Evolutionary conservation across 2,888 invertebrate species (phyloP).

Genomic region (Andricus curvator): DNA sequence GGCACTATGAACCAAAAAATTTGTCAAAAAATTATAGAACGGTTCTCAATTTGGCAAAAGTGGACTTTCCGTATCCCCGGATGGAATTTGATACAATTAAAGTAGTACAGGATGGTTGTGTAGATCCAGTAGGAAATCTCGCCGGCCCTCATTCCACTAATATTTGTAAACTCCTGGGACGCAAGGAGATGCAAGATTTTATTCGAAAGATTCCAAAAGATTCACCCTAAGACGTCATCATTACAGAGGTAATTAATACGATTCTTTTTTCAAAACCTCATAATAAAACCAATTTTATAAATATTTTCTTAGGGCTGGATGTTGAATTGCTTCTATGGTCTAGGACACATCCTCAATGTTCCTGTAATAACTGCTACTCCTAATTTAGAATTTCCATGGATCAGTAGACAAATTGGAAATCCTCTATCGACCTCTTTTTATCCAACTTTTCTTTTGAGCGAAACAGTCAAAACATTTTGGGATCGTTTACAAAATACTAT

Average conservation of each 20-base stretch:
- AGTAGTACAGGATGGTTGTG: background rate
- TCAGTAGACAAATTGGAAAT: conserved; percentile 58
- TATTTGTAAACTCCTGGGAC: conserved; percentile 58
- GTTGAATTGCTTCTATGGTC: conserved; percentile 58
- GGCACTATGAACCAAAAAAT: conserved; percentile 70
- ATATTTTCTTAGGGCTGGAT: conserved; percentile 53
- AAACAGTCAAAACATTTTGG: conserved; percentile 55
- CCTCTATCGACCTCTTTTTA: conserved; percentile 57
- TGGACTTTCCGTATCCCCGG: background rate
- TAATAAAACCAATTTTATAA: background rate
- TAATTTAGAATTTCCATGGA: conserved; percentile 54
- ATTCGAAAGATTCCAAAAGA: conserved; percentile 60
- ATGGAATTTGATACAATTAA: background rate
- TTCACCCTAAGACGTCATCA: conserved; percentile 65
- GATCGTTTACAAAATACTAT: conserved; percentile 58
- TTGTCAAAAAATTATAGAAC: conserved; percentile 69
- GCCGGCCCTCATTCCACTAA: background rate
- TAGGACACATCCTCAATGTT: conserved; percentile 62
- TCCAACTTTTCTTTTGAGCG: conserved; percentile 2
- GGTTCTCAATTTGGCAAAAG: conserved; percentile 61
- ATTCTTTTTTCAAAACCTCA: too few relatives aligned
- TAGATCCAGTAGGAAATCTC: background rate
- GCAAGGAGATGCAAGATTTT: conserved; percentile 60
- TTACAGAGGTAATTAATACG: conserved; percentile 62
- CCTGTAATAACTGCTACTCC: conserved; percentile 57